Evolutionary conservation across 2,888 invertebrate species (phyloP).

Genomic region (Drosophila atroscutellata): DNA sequence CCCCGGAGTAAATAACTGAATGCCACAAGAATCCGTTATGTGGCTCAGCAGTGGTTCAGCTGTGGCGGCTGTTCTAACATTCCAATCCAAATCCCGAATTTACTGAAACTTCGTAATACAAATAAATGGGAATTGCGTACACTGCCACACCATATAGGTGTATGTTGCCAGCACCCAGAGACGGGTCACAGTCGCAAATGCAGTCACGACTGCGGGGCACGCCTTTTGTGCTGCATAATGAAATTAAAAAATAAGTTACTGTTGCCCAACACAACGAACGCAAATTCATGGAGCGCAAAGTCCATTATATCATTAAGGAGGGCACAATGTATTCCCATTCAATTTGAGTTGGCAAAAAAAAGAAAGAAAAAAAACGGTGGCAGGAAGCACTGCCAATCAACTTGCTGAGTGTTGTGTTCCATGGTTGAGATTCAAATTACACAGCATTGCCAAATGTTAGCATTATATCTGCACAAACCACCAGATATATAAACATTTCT

Average conservation of each 20-base stretch:
- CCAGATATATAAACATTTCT: conserved; percentile 16
- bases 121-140: conserved; percentile 74
- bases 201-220: conserved; percentile 42
- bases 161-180: conserved; percentile 7
- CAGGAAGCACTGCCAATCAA: conserved; percentile 57
- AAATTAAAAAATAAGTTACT: conserved; percentile 84
- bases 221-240: conserved; percentile 82
- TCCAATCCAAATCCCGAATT: conserved; percentile 21
- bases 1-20: conserved; percentile 45
- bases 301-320: conserved; percentile 81
- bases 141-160: conserved; percentile 16
- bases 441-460: conserved; percentile 63
- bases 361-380: conserved; percentile 30
- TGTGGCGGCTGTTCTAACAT: conserved; percentile 28
- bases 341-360: conserved; percentile 20
- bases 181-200: conserved; percentile 13
- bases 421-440: conserved; percentile 73
- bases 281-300: conserved; percentile 65
- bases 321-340: conserved; percentile 49
- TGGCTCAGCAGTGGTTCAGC: conserved; percentile 32
- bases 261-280: conserved; percentile 65
- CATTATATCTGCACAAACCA: conserved; percentile 50
- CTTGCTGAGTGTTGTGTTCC: conserved; percentile 49
- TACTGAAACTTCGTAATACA: conserved; percentile 58
- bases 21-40: conserved; percentile 59